Base-by-base conservation (phyloP, 2,888 invertebrate genomes). In the Cataglyphis albicans region DNA sequence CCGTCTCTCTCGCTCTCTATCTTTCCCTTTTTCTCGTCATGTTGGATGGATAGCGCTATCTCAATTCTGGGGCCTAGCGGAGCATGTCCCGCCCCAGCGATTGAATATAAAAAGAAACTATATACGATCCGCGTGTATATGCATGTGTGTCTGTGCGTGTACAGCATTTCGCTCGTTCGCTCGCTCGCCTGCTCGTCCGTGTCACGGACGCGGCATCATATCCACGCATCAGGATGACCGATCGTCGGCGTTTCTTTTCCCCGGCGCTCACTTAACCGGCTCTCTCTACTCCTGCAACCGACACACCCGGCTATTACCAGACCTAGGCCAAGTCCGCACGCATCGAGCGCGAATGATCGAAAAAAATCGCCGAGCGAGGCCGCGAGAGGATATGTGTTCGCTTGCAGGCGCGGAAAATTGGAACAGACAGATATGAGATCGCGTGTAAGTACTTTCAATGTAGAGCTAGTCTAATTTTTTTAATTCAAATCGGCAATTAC, bases 171-270 rank as follows among this genome's bases (percentile, higher is more conserved):
- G 5, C 21, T 29, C 41, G 25, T 15, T 64, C 35, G 48, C 21
- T 29, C 41, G 25, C n/a, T 52, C 38, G 48, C 35, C 18, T 25
- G 18, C 35, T 35, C 48, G 59, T 74, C 48, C 83, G 81, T 70
- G 73, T 85, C 83, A 83, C 67, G 88, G 75, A 76, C 87, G 78
- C 83, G 84, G 48, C 35, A 25, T 84, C n/a, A n/a, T n/a, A 83
- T 84, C 48, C 48, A 89, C 87, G 90, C 90, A 89, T 90, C 90
- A 68, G 84, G 88, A 92, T 92, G 90, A 91, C 89, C 92, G 91
- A 92, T 92, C 90, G 91, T 88, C 89, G 91, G 84, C 85, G 87
- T 87, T 89, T 86, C 86, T 88, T 87, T 91, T 87, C 85, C 85
- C 68, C 38, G n/a, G 82, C 84, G 90, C 86, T 88, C 91, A 87